These are phyloP conservation scores for Ormyrus nitidulus DNA, from an alignment of 2,888 invertebrate genomes.

Conservation along the genomic window DNA sequence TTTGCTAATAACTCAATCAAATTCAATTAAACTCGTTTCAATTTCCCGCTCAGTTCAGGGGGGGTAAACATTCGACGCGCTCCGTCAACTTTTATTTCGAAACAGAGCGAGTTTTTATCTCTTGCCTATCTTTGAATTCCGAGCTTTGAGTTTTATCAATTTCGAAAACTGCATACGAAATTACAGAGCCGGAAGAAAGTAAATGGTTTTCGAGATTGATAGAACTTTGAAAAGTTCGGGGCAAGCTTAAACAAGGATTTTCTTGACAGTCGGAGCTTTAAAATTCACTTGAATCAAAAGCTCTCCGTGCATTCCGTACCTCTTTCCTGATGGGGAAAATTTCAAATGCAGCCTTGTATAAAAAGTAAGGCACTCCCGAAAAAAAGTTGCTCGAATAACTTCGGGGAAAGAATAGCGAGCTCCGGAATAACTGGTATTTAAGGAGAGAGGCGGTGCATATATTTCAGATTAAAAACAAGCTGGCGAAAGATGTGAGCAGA, in stretches of 20 bases:
- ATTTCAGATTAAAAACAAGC: slow-evolving; percentile 79
- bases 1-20: no score
- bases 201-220: slow-evolving; percentile 21
- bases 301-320: no score
- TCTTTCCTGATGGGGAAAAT: no score
- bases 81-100: no score
- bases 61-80: no score
- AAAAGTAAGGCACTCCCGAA: no score
- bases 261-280: background rate
- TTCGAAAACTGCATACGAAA: slow-evolving; percentile 17
- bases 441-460: background rate
- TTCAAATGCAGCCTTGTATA: no score
- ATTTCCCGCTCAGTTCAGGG: no score
- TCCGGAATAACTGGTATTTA: background rate
- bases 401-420: no score
- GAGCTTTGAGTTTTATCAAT: slow-evolving; percentile 27
- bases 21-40: no score
- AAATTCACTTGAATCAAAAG: slow-evolving; percentile 7
- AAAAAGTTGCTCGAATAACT: background rate
- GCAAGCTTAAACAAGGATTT: slow-evolving; percentile 11
- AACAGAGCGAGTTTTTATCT: no score
- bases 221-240: slow-evolving; percentile 11
- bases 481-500: slow-evolving; percentile 79
- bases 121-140: background rate
- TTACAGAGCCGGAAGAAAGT: background rate